Conservation (phyloP, 2,113 vertebrate genomes). For the Peromyscus leucopus region DNA sequence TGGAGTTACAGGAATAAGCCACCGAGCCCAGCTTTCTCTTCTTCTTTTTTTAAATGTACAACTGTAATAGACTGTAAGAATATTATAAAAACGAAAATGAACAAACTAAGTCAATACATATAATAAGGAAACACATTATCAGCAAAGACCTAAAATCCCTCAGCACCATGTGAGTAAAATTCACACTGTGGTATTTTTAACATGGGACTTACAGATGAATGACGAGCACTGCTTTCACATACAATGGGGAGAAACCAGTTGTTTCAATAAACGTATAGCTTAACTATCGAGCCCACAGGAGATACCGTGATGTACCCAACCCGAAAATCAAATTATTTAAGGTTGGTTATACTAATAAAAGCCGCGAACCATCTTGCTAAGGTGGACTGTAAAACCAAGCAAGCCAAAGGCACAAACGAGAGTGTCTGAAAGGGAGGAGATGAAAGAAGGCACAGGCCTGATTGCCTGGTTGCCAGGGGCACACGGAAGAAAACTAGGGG, state of each 20-base stretch:
- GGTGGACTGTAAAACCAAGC: slow-evolving; percentile 39
- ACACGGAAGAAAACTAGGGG: accelerated
- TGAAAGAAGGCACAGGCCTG: background rate
- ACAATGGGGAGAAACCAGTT: slow-evolving; percentile 30
- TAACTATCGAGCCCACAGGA: slow-evolving; percentile 49
- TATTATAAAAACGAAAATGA: background rate
- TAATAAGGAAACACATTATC: background rate
- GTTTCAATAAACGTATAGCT: slow-evolving; percentile 59
- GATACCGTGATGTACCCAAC: slow-evolving; percentile 55
- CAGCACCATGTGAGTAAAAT: background rate
- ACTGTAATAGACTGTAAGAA: background rate
- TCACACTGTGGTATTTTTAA: background rate
- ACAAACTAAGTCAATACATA: background rate
- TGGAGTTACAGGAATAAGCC: background rate
- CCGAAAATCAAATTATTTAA: slow-evolving; percentile 80
- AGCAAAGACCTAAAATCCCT: background rate
- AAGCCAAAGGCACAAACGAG: background rate
- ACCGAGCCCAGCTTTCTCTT: background rate
- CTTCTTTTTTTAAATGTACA: slow-evolving; percentile 11
- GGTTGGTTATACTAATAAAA: slow-evolving; percentile 73
- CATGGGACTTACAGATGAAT: slow-evolving; percentile 47
- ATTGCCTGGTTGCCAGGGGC: too few relatives aligned
- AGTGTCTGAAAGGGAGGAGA: background rate
- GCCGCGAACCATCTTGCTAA: slow-evolving; percentile 29
- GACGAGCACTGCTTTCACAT: slow-evolving; percentile 5